These are phyloP conservation scores for Pitta sordida DNA, from an alignment of 2,113 vertebrate genomes.

Conservation along the genomic window DNA sequence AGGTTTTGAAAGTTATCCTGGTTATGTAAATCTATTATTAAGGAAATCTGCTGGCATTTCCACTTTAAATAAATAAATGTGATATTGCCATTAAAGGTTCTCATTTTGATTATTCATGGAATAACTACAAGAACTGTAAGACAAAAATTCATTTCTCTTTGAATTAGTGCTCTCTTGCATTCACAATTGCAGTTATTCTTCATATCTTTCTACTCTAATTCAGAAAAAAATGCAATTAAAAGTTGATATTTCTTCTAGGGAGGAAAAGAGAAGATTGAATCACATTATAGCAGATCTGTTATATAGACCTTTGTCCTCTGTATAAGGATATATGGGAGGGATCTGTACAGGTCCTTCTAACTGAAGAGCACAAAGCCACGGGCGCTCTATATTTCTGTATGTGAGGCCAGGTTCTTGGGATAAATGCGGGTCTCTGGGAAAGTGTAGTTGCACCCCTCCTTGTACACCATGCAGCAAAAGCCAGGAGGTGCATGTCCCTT, in stretches of 20 bases:
- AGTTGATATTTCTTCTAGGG: not conserved
- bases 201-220: not conserved
- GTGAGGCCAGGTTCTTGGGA: not conserved
- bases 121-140: not conserved
- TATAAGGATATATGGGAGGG: not conserved
- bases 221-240: not conserved
- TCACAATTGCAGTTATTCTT: not conserved
- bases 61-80: not conserved
- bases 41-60: not conserved
- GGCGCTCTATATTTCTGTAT: not conserved
- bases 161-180: not conserved
- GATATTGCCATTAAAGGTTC: not conserved
- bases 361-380: not conserved
- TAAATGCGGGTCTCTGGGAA: not conserved
- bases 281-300: not conserved
- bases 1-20: not conserved
- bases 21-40: not conserved
- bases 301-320: not conserved
- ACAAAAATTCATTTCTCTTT: not conserved
- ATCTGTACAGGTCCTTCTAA: not conserved
- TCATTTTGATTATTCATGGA: not conserved
- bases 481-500: rapidly evolving
- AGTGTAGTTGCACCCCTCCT: not conserved
- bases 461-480: not conserved
- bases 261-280: not conserved